Evolutionary conservation across 1,140 invertebrate genomes (phyloP).

Genomic region (Drosophila parvula): DNA sequence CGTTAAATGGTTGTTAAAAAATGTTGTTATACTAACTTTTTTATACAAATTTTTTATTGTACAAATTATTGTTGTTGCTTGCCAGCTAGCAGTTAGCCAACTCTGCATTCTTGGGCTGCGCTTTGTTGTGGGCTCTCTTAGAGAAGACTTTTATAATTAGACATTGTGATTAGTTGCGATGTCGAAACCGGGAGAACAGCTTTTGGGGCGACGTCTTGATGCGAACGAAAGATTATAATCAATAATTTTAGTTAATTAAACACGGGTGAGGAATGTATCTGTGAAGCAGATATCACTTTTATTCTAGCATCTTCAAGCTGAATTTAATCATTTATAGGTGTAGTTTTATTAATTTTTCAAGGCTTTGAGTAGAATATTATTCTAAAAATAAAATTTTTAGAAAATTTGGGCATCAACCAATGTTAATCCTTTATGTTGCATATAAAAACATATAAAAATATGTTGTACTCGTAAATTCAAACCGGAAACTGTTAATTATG

Average conservation of each 20-base stretch:
- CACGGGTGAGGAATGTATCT: conserved; percentile 9
- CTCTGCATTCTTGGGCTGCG: conserved; percentile 29
- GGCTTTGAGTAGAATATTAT: neutral
- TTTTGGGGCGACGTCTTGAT: conserved; percentile 1
- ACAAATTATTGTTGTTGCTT: neutral
- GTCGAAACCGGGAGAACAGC: conserved; percentile 42
- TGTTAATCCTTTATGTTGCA: neutral
- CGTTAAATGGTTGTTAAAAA: too few relatives aligned
- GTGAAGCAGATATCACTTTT: conserved; percentile 6
- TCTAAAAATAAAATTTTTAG: neutral
- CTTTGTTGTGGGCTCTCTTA: conserved; percentile 20
- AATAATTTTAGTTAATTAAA: conserved; percentile 35
- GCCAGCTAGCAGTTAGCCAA: conserved; percentile 26
- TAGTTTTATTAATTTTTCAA: neutral
- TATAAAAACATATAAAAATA: neutral
- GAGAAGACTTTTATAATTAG: conserved; percentile 47
- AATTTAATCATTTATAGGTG: too few relatives aligned
- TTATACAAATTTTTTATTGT: too few relatives aligned
- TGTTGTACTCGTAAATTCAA: neutral
- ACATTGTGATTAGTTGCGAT: conserved; percentile 34
- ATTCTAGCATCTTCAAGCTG: neutral
- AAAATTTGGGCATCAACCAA: neutral
- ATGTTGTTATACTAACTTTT: too few relatives aligned
- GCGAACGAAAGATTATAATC: conserved; percentile 12
- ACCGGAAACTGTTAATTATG: conserved; percentile 3